Conservation (phyloP, 2,113 vertebrate species). For the Willisornis vidua region DNA sequence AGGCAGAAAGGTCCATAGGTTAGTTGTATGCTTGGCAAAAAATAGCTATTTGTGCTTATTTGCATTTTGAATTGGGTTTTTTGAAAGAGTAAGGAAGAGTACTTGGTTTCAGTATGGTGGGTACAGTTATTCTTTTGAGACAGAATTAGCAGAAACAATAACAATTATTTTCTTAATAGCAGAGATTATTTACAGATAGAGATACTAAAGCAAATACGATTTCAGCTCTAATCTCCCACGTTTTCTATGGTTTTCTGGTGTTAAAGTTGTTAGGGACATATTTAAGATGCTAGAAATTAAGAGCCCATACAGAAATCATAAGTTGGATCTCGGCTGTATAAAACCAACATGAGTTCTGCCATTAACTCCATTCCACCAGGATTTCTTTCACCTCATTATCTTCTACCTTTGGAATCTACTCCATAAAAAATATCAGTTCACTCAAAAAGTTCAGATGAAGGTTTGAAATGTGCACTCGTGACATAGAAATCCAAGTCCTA, state of each 20-base stretch:
- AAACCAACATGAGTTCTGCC: not conserved
- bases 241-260: not conserved
- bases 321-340: not conserved
- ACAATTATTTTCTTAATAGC: not conserved
- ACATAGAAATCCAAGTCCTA: not conserved
- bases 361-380: not conserved
- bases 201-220: not conserved
- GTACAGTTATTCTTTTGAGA: not conserved
- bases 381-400: not conserved
- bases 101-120: not conserved
- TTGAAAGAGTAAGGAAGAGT: not conserved
- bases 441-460: not conserved
- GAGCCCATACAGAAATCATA: not conserved
- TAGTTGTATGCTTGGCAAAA: slow-evolving; percentile 7
- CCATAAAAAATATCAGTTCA: not conserved
- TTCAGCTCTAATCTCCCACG: not conserved
- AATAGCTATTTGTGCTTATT: not conserved
- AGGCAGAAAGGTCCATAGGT: not conserved
- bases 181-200: not conserved
- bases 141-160: not conserved
- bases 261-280: not conserved
- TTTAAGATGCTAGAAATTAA: not conserved
- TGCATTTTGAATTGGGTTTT: not conserved
- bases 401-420: not conserved
- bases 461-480: not conserved